phyloP scores from a whole-genome alignment of 2,888 invertebrate genomes.

The Ceraclea dissimilis region DNA sequence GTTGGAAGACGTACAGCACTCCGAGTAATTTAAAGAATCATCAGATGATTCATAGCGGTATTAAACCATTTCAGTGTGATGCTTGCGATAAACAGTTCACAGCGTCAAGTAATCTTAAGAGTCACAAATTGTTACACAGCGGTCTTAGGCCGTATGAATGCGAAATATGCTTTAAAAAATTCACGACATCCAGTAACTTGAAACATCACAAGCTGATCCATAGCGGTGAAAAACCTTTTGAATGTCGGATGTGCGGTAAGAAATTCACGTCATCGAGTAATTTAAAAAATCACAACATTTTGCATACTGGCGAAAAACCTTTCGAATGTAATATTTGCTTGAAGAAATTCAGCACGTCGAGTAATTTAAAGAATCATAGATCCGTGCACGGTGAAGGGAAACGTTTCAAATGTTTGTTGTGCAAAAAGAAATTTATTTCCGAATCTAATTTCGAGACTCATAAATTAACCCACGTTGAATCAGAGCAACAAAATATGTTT shows the following conservation, averaged over 20 bases:
- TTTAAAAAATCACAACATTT: background rate
- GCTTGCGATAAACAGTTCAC: background rate
- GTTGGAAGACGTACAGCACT: background rate
- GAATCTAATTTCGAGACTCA: background rate
- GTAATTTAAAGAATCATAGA: slow-evolving; percentile 10
- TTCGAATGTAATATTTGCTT: slow-evolving; percentile 15
- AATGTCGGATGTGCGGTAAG: background rate
- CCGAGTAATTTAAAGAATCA: background rate
- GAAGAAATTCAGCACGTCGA: slow-evolving; percentile 22
- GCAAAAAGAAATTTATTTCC: background rate
- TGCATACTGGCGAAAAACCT: slow-evolving; percentile 16
- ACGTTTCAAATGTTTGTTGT: background rate
- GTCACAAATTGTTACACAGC: background rate
- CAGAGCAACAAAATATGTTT: too few relatives aligned
- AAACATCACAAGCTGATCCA: background rate
- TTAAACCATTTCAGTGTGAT: background rate
- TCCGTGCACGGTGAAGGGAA: background rate
- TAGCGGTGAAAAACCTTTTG: background rate
- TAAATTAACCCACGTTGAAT: background rate
- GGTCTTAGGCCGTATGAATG: background rate
- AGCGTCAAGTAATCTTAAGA: background rate
- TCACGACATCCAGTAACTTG: background rate
- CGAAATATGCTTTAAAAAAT: background rate
- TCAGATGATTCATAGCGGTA: background rate
- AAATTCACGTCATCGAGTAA: background rate